Evolutionary conservation across 2,113 vertebrate species (phyloP), one percentile per base, ranked within the genome.

Genomic region (Tetraodon nigroviridis): DNA sequence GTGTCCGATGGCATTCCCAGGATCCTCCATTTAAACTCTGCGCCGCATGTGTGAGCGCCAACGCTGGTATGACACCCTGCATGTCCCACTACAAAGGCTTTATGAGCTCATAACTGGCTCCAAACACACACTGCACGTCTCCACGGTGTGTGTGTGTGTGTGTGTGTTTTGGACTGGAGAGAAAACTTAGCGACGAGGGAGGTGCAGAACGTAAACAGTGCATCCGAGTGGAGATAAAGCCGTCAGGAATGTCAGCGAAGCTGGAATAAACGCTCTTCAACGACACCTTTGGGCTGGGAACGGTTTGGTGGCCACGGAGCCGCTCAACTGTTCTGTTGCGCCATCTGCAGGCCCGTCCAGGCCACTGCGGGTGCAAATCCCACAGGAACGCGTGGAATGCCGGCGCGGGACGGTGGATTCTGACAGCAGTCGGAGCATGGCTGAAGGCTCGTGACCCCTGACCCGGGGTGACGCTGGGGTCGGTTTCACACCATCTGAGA

Each of bases 1-100:
- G 85, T 78, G 75, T 88, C 69, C 19, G 16, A 52, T 88, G 60
- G 81, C 86, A 63, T 4, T n/a, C 27, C 7, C 3, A n/a, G 55
- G 54, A 60, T 29, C 46, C 59, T 63, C 52, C 41, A n/a, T 73
- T 50, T 63, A 69, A 78, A 72, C 70, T 37, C 40, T 18, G 14
- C 53, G 41, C 55, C 8, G 7, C 57, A 61, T 14, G 18, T 61
- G 41, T n/a, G 27, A 54, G 62, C 51, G 6, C 50, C 10, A 10
- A 17, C 19, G 59, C 49, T 19, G n/a, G 0, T 6, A 17, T 41
- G 5, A 17, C 13, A 48, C 17, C n/a, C 8, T 18, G 7, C 46
- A 18, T 20, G 15, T 44, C 42, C 42, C 42, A 16, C 42, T 17
- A 16, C 42, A 44, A 44, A 44, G 15, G 2, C 44, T 20, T 1